Percentiles rank a stretch among this genome's conserved stretches.
These are phyloP conservation scores for Serilophus lunatus DNA, from an alignment of 2,113 vertebrate species.

Conservation along the genomic window DNA sequence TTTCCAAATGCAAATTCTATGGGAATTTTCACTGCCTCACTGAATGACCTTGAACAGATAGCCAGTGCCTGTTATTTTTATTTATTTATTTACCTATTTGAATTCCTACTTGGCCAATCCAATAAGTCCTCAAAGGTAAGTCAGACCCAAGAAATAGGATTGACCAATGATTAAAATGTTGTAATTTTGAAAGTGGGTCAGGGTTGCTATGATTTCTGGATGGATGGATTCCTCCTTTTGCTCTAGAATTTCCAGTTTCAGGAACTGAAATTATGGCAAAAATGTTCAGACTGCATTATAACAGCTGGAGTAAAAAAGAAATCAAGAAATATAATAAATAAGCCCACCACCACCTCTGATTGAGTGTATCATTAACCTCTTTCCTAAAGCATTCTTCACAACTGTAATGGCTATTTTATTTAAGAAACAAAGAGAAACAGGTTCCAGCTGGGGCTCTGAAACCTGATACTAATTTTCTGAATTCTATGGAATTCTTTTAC, in stretches of 20 bases:
- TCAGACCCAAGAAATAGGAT: background rate
- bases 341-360: background rate
- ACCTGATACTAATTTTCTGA: background rate
- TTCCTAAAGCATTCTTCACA: background rate
- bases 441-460: background rate
- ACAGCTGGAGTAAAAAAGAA: background rate
- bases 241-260: background rate
- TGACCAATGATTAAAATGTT: rapidly evolving
- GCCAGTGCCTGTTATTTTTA: background rate
- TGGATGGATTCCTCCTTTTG: background rate
- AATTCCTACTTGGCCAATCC: background rate
- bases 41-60: background rate
- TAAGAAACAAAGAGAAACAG: background rate
- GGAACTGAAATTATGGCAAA: background rate
- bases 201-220: background rate
- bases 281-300: background rate
- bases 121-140: background rate
- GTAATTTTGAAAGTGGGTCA: background rate
- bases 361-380: background rate
- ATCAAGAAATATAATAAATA: background rate
- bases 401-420: background rate
- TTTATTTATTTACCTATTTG: background rate
- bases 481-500: background rate
- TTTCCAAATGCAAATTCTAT: background rate
- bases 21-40: background rate